phyloP scores from a whole-genome alignment of 2,113 vertebrate species.

The Tamias sibiricus region DNA sequence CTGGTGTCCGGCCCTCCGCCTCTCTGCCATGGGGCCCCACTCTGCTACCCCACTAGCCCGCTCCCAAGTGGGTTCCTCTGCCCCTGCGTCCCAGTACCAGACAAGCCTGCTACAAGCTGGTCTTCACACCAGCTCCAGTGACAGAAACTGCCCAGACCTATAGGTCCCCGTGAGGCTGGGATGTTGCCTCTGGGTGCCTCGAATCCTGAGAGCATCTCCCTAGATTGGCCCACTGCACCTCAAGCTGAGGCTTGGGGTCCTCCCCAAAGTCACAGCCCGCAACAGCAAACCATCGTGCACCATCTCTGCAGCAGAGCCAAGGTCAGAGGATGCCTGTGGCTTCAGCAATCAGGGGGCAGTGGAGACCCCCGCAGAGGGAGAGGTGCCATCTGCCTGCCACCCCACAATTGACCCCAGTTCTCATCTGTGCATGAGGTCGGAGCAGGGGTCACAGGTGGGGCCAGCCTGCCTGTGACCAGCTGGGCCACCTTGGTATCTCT shows the following conservation, averaged over 20 bases:
- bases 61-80: background rate
- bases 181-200: background rate
- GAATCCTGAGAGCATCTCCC: background rate
- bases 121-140: background rate
- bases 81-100: background rate
- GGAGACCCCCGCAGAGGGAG: background rate
- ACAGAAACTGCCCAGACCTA: background rate
- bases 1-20: background rate
- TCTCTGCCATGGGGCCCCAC: background rate
- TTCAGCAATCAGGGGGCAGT: background rate
- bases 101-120: background rate
- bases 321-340: background rate
- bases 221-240: background rate
- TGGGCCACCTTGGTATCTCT: background rate
- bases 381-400: background rate
- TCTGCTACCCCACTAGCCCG: background rate
- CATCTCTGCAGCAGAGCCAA: background rate
- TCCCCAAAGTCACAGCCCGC: background rate
- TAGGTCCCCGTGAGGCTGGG: background rate
- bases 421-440: background rate
- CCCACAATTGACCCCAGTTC: background rate
- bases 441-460: background rate
- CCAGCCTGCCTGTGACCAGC: background rate
- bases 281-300: fast-evolving
- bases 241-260: background rate